Evolutionary conservation across 2,888 invertebrate genomes (phyloP), one percentile per base, ranked within the genome.

Genomic region (Stenolophus ochropezus): DNA sequence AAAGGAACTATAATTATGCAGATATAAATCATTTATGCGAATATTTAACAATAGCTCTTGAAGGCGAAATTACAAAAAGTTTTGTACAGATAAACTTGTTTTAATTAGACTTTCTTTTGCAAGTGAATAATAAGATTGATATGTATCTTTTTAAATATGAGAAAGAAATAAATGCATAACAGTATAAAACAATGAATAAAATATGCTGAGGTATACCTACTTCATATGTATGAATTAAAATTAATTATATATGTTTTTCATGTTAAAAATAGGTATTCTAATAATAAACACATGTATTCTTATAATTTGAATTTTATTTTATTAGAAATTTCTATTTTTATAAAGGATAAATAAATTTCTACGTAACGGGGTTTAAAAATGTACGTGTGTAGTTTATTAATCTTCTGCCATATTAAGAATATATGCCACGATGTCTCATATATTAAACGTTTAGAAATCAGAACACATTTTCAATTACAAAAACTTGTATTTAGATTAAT

Each of bases 391-490:
- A 8, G 25, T 25, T n/a, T 25, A 23, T 11, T 61, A 61, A 61
- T 61, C n/a, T 61, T n/a, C 61, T 33, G n/a, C 65, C 33, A 33
- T 69, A 69, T 69, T 33, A 8, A 16, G 33, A 69, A 42, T 69
- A 69, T 33, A 33, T 33, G 65, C 11, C 16, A 69, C 8, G 65
- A 33, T 42, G 33, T 8, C 33, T 18, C 65, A 69, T 69, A 69
- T 27, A 69, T 69, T 69, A 4, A 16, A 5, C 33, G 27, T 69
- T 5, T 69, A 69, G 65, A 69, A 69, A 69, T 69, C 33, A 69
- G 65, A 8, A 69, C 65, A 69, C 5, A 33, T 33, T 61, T 25
- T 25, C 23, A 27, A 21, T 61, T 25, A 6, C 21, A 61, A 61
- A 61, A 61, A 61, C 14, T 61, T 61, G n/a, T 25, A n/a, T 23